A percentile compares a stretch with the other conserved stretches of the same genome.
phyloP scores from a whole-genome alignment of 2,888 invertebrate species.

The Drosophila fulvimacula region DNA sequence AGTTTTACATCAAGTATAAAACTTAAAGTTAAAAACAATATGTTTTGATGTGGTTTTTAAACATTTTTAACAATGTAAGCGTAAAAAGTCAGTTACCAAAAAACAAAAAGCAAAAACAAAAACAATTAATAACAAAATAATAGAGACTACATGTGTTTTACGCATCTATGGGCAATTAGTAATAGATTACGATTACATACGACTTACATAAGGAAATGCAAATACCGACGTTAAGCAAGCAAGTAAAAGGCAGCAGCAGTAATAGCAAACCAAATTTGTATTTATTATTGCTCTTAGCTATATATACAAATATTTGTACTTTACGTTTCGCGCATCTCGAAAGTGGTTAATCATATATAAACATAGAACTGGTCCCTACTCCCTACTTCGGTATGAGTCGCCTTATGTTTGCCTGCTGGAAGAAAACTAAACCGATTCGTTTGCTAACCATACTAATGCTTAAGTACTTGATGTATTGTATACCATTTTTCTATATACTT shows the following conservation, averaged over 20 bases:
- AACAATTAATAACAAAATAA: conserved; percentile 32
- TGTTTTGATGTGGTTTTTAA: conserved; percentile 79
- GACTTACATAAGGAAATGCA: conserved; percentile 60
- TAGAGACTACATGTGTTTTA: conserved; percentile 48
- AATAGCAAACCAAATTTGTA: conserved; percentile 43
- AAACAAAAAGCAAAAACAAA: conserved; percentile 32
- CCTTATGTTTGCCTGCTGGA: conserved; percentile 61
- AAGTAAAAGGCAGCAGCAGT: conserved; percentile 7
- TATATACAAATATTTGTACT: conserved; percentile 22
- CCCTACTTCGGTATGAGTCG: conserved; percentile 41
- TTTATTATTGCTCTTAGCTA: conserved; percentile 46
- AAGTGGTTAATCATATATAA: conserved; percentile 26
- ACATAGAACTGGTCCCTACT: neutral
- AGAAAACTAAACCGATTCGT: conserved; percentile 25
- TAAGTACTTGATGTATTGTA: conserved; percentile 71
- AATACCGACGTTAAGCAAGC: conserved; percentile 42
- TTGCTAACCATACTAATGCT: conserved; percentile 58
- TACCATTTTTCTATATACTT: conserved; percentile 16
- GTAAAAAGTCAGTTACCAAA: conserved; percentile 75
- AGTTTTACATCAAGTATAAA: conserved; percentile 63
- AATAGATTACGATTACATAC: conserved; percentile 49
- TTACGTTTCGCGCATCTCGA: conserved; percentile 49
- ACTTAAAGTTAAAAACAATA: conserved; percentile 59
- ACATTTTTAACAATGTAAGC: conserved; percentile 71
- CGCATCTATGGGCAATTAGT: conserved; percentile 51